Conservation (phyloP, 2,113 vertebrate genomes). For the Rissa tridactyla region DNA sequence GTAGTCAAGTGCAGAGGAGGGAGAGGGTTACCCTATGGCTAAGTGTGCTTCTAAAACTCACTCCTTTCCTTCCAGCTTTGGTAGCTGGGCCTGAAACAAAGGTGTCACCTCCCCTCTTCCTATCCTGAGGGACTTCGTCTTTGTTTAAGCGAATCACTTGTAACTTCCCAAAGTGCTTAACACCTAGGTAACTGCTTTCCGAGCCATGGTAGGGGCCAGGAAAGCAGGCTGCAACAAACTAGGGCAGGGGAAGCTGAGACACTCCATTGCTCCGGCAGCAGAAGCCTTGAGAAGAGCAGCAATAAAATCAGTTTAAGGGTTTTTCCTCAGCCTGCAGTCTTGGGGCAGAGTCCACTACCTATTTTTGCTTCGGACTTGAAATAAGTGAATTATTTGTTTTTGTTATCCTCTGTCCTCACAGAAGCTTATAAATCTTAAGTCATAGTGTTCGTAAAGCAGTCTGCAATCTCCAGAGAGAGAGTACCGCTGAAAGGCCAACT, state of each 20-base stretch:
- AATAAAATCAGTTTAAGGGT: background rate
- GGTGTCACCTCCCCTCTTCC: background rate
- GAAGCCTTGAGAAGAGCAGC: background rate
- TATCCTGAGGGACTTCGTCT: background rate
- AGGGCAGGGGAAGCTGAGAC: background rate
- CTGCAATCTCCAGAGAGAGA: background rate
- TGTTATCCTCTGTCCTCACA: background rate
- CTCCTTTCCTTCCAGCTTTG: background rate
- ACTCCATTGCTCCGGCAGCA: background rate
- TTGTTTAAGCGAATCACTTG: background rate
- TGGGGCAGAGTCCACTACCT: background rate
- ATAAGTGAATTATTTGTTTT: background rate
- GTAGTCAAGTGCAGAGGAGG: background rate
- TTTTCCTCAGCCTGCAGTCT: background rate
- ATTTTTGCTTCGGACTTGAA: background rate
- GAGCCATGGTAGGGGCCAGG: background rate
- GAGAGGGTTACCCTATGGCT: background rate
- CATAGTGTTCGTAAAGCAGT: background rate
- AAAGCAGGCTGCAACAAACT: background rate
- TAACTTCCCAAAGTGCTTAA: background rate
- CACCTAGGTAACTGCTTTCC: background rate
- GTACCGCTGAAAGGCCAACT: background rate
- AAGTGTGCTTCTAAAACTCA: background rate
- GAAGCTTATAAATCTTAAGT: background rate
- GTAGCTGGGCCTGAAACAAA: background rate